These are phyloP conservation scores for Sympetrum striolatum DNA, from an alignment of 2,888 invertebrate genomes.

Conservation along the genomic window DNA sequence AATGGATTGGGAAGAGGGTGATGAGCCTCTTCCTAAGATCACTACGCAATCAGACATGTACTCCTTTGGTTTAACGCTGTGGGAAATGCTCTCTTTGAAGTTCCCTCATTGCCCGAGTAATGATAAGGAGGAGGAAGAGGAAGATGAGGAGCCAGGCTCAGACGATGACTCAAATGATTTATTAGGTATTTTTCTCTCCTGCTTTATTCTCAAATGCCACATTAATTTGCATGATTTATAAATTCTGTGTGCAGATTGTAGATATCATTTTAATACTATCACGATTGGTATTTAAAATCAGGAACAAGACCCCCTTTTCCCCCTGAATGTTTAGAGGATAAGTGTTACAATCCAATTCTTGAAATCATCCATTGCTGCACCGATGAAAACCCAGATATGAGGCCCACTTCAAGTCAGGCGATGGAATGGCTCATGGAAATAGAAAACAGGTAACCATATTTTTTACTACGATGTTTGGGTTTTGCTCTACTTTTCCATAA, in stretches of 20 bases:
- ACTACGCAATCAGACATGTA: slow-evolving; percentile 80
- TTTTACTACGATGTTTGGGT: too few species aligned
- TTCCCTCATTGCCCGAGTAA: slow-evolving; percentile 68
- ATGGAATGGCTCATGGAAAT: slow-evolving; percentile 57
- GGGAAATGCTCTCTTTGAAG: slow-evolving; percentile 80
- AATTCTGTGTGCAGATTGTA: not conserved
- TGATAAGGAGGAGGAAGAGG: slow-evolving; percentile 49
- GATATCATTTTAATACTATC: not conserved
- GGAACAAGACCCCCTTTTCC: slow-evolving; percentile 78
- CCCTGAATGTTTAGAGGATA: slow-evolving; percentile 60
- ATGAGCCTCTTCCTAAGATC: slow-evolving; percentile 58
- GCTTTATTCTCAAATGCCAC: not conserved
- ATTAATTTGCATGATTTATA: not conserved
- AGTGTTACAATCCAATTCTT: slow-evolving; percentile 69
- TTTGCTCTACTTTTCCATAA: not conserved
- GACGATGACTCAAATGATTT: slow-evolving; percentile 46
- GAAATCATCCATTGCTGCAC: slow-evolving; percentile 77
- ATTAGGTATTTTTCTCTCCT: slow-evolving; percentile 53
- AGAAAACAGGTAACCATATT: not conserved
- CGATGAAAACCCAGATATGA: slow-evolving; percentile 63
- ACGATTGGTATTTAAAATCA: slow-evolving; percentile 52
- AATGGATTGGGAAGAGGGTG: slow-evolving; percentile 17
- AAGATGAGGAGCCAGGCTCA: slow-evolving; percentile 46
- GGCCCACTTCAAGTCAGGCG: slow-evolving; percentile 69
- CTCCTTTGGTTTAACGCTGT: slow-evolving; percentile 77